Evolutionary conservation across 1,140 invertebrate genomes (phyloP), one percentile per base, ranked within the genome.

Genomic region (Drosophila parabipectinata): DNA sequence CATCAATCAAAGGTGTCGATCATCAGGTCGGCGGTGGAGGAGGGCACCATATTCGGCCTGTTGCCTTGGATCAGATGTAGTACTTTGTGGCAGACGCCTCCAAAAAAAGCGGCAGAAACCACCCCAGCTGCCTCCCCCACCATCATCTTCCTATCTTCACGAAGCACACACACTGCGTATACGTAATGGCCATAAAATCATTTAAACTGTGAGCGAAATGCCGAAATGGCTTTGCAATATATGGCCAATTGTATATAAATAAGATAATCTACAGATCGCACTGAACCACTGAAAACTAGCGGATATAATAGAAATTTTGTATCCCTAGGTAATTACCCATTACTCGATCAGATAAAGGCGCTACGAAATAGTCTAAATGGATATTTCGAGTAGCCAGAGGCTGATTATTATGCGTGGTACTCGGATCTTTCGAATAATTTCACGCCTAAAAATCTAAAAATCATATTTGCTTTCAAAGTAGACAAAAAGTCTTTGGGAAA

Each of bases 1-100:
- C 79, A 84, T 84, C 80, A 85, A 84, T 84, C 80, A 84, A 61
- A 64, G 81, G 64, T 85, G 81, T 84, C 80, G 85, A 85, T 84
- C 80, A 80, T 37, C 77, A 28, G 10, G 48, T 9, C 26, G 26
- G 26, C 26, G 26, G 26, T 6, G 26, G 26, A 28, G 6, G 26
- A 34, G 51, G 50, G 5, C 41, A 9, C 10, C 21, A 47, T 3
- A 15, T 1, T 4, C 9, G 30, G 61, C 28, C n/a, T 14, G 61
- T 48, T 67, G 66, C 66, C 66, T 69, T 69, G 63, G 63, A 56
- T 69, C 62, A 9, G 34, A 48, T 48, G 10, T 12, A 37, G 34
- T n/a, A 55, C 67, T 67, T 55, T 30, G 21, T 28, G 37, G 41
- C 66, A 32, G 62, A 67, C 39, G 50, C n/a, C 50, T 15, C 57